Conservation (phyloP, 2,797 vertebrate species). For the Rhyacichthys aspro region DNA sequence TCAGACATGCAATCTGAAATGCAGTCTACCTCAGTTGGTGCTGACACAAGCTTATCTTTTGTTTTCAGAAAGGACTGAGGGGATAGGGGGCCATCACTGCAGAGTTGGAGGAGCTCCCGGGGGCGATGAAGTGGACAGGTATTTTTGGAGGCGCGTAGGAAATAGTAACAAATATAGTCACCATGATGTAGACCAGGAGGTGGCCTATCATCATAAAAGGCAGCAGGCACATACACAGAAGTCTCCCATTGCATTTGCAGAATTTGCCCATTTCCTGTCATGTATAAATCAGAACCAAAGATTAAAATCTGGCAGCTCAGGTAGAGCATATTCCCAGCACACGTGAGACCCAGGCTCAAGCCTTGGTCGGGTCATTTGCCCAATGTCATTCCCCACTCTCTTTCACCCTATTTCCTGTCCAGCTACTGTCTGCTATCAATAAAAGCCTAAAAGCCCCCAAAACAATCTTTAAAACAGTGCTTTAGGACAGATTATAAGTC, state of each 20-base stretch:
- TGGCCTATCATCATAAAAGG: conserved; percentile 84
- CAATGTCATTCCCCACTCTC: no score
- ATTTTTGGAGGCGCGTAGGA: conserved; percentile 77
- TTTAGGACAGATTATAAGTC: conserved; percentile 11
- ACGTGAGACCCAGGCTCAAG: no score
- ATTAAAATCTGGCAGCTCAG: no score
- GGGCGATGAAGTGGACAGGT: conserved; percentile 72
- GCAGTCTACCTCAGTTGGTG: conserved; percentile 47
- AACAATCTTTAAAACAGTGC: not conserved
- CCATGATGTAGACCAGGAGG: conserved; percentile 79
- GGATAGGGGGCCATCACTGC: conserved; percentile 69
- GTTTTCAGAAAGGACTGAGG: conserved; percentile 72
- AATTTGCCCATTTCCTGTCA: conserved; percentile 72
- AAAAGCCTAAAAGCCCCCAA: no score
- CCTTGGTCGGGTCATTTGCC: no score
- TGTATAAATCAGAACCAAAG: conserved; percentile 21
- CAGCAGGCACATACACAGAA: conserved; percentile 81
- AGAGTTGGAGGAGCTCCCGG: conserved; percentile 71
- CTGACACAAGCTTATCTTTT: conserved; percentile 13
- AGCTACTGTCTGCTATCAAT: no score
- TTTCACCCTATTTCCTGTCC: no score
- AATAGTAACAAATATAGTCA: conserved; percentile 81
- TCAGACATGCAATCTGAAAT: conserved; percentile 55
- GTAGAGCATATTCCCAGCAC: no score
- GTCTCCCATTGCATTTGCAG: conserved; percentile 75